Evolutionary conservation across 2,113 vertebrate genomes (phyloP), one percentile per base, ranked within the genome.

Genomic region (Amazona vittata): DNA sequence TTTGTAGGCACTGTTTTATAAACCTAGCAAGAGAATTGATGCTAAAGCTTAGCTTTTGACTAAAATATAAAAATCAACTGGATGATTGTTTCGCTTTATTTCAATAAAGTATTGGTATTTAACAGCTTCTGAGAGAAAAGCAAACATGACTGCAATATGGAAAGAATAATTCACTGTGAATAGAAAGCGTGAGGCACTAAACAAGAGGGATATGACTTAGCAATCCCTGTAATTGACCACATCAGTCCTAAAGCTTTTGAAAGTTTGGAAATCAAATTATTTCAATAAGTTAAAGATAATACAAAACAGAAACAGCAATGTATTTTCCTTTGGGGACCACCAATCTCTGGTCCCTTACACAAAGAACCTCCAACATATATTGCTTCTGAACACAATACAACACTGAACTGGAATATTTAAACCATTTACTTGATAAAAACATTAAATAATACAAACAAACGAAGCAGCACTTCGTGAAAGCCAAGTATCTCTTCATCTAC

Each of bases 71-170:
- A 86, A 86, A 71, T 57, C 63, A 81, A 33, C 41, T 69, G 49
- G 7, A 64, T 82, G 16, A 43, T 28, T 68, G n/a, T 31, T 90
- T 64, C 78, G 50, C 21, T 83, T 88, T 81, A 55, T 60, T 90
- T 86, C 69, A 86, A 55, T 67, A 9, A 70, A 86, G 17, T 78
- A 64, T 6, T 12, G 1, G 41, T 69, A 89, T 47, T 94, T 80
- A 92, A 71, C 64, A 90, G 52, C 64, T 94, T 93, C 14, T 41
- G 35, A 86, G n/a, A 46, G 57, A 59, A 93, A 92, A 91, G 57
- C 39, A 88, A 85, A 77, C 18, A 55, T 6, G 63, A 78, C 6
- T 91, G 57, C 41, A 89, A 74, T 37, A 90, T 11, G 44, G 68
- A 70, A 78, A 75, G 44, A 77, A 31, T 55, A 86, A 63, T 25